Evolutionary conservation across 1,140 invertebrate genomes (phyloP).

Genomic region (Drosophila ercepeae): DNA sequence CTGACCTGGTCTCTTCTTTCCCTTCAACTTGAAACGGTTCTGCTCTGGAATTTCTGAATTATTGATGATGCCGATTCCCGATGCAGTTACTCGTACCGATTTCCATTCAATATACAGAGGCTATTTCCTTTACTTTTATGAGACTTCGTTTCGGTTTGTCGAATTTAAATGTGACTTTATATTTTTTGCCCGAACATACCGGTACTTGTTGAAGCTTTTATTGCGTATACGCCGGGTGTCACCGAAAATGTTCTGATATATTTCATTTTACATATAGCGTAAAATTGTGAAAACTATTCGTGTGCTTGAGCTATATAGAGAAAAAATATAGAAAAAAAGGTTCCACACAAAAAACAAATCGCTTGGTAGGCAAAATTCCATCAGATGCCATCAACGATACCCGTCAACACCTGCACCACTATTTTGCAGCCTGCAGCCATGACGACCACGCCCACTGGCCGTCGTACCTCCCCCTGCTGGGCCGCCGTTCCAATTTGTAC

Average conservation of each 20-base stretch:
- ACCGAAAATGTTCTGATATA: constrained; percentile 48
- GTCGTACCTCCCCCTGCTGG: background rate
- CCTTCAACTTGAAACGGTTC: constrained; percentile 9
- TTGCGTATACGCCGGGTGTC: constrained; percentile 62
- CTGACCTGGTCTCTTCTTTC: constrained; percentile 4
- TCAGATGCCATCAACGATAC: constrained; percentile 27
- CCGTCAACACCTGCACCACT: constrained; percentile 57
- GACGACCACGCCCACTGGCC: constrained; percentile 43
- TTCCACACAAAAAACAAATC: constrained; percentile 1
- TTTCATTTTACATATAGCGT: constrained; percentile 32
- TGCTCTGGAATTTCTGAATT: constrained; percentile 34
- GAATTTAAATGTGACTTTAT: constrained; percentile 31
- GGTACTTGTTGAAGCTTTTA: constrained; percentile 34
- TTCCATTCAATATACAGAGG: constrained; percentile 27
- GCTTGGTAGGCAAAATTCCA: constrained; percentile 22
- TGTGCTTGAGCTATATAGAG: constrained; percentile 2
- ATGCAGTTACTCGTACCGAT: constrained; percentile 32
- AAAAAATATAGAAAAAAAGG: background rate
- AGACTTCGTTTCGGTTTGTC: constrained; percentile 16
- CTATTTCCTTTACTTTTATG: constrained; percentile 36
- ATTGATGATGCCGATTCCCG: constrained; percentile 37
- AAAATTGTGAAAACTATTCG: constrained; percentile 19
- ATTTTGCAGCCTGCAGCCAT: constrained; percentile 44
- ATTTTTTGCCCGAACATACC: constrained; percentile 1
- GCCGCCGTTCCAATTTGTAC: constrained; percentile 43